Evolutionary conservation across 1,140 invertebrate species (phyloP).

Genomic region (fruit fly (Drosophila melanogaster)): Release_6_plus_ISO1_MT NT_033779.5:5730001-5730500

Average conservation of each 20-base stretch:
- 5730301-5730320: not conserved
- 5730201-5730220: conserved; percentile 24
- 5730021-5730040: conserved; percentile 22
- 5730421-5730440: conserved; percentile 5
- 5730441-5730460: not conserved
- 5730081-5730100: conserved; percentile 18
- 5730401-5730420: conserved; percentile 60
- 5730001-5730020: conserved; percentile 61
- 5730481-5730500: not conserved
- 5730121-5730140: conserved; percentile 1
- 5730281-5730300: conserved; percentile 2
- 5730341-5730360: conserved; percentile 36
- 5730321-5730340: conserved; percentile 20
- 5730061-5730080: not conserved
- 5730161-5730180: conserved; percentile 56
- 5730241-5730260: not conserved
- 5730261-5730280: conserved; percentile 17
- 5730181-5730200: conserved; percentile 46
- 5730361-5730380: conserved; percentile 63
- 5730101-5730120: conserved; percentile 66
- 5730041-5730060: not conserved
- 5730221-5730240: conserved; percentile 24
- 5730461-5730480: not conserved
- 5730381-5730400: conserved; percentile 63
- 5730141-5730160: conserved; percentile 20